These are phyloP conservation scores for Aphidius colemani DNA, from an alignment of 2,888 invertebrate species.

Conservation along the genomic window DNA sequence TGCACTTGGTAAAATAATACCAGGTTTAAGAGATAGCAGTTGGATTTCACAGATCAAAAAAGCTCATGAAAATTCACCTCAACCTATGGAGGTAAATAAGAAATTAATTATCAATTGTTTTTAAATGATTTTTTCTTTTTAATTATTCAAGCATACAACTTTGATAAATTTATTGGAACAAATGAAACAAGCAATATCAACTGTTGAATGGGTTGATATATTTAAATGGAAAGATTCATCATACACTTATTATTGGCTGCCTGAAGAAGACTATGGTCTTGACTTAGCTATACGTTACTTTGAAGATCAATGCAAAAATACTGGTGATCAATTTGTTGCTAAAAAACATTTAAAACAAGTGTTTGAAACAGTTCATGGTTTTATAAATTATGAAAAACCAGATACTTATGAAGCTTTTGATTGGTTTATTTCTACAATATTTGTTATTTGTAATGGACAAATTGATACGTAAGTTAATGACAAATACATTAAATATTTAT, in stretches of 20 bases:
- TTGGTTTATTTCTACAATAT: conserved; percentile 56
- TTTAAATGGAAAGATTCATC: conserved; percentile 46
- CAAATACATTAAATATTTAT: not conserved
- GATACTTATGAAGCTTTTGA: conserved; percentile 50
- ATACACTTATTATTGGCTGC: conserved; percentile 41
- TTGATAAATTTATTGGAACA: conserved; percentile 49
- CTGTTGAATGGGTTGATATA: conserved; percentile 50
- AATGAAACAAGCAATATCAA: conserved; percentile 55
- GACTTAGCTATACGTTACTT: conserved; percentile 49
- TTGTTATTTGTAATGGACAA: conserved; percentile 51
- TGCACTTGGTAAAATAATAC: conserved; percentile 44
- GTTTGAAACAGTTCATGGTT: conserved; percentile 46
- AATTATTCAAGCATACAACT: conserved; percentile 42
- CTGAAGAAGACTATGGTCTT: conserved; percentile 51
- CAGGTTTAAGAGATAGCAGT: conserved; percentile 48
- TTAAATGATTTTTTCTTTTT: not conserved
- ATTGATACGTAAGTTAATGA: conserved; percentile 45
- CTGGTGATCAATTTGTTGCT: conserved; percentile 34
- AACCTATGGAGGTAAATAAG: conserved; percentile 42
- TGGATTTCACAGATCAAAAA: conserved; percentile 51
- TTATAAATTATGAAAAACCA: conserved; percentile 47
- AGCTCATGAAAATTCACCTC: conserved; percentile 45
- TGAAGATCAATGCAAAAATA: conserved; percentile 41
- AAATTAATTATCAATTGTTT: not conserved
- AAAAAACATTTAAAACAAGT: conserved; percentile 48